These are phyloP conservation scores for Zaprionus obscuricornis DNA, from an alignment of 2,888 invertebrate species.

Conservation along the genomic window DNA sequence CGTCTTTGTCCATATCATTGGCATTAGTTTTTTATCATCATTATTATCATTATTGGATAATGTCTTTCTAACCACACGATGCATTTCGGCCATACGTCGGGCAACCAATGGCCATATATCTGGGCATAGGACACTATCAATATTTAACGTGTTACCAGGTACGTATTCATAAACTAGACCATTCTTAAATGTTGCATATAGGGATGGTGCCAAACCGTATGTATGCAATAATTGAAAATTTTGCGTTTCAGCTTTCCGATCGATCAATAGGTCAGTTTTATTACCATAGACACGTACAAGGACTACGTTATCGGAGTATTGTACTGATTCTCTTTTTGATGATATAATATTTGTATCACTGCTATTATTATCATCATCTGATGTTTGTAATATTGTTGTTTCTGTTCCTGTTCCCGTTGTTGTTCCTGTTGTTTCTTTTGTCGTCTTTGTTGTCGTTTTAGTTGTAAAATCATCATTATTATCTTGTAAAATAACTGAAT, in stretches of 20 bases:
- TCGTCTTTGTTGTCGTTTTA: slow-evolving; percentile 5
- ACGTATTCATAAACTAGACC: slow-evolving; percentile 95
- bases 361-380: too few species aligned
- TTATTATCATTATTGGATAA: too few species aligned
- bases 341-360: too few species aligned
- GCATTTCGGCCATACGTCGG: slow-evolving; percentile 92
- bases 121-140: slow-evolving; percentile 86
- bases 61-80: slow-evolving; percentile 85
- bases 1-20: slow-evolving; percentile 91
- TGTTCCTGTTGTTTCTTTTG: background rate
- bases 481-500: slow-evolving; percentile 44
- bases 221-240: slow-evolving; percentile 87
- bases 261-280: slow-evolving; percentile 96
- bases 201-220: slow-evolving; percentile 91
- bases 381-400: too few species aligned
- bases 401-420: slow-evolving; percentile 48
- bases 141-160: slow-evolving; percentile 91
- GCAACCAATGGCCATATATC: slow-evolving; percentile 91
- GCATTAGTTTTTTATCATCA: slow-evolving; percentile 76
- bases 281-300: slow-evolving; percentile 96
- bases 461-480: slow-evolving; percentile 43
- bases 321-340: slow-evolving; percentile 75
- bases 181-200: slow-evolving; percentile 96
- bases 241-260: slow-evolving; percentile 91
- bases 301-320: slow-evolving; percentile 86